Conservation (phyloP, 1,140 invertebrate species). For the Rhizoglyphus robini region DNA sequence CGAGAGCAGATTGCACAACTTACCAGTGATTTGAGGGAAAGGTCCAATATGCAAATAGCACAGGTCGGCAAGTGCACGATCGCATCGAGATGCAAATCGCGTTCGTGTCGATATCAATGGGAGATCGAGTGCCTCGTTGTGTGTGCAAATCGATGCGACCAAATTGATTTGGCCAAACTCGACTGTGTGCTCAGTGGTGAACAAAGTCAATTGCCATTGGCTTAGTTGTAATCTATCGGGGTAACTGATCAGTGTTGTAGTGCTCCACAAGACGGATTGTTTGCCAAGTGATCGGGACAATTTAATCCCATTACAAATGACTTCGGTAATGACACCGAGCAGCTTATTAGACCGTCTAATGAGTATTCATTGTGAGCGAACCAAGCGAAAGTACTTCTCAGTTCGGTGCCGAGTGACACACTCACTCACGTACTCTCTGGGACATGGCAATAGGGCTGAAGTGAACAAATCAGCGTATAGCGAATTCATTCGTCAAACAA, state of each 20-base stretch:
- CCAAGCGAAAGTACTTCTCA: background rate
- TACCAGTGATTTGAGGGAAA: too few relatives aligned
- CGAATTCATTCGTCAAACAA: background rate
- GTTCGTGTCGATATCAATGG: too few relatives aligned
- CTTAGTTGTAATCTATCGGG: background rate
- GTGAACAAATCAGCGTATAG: background rate
- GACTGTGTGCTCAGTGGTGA: too few relatives aligned
- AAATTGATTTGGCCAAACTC: too few relatives aligned
- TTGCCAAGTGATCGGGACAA: constrained; percentile 10
- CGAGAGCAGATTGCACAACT: too few relatives aligned
- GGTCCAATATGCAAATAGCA: too few relatives aligned
- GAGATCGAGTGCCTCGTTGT: too few relatives aligned
- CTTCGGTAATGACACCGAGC: constrained; percentile 18
- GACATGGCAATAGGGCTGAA: too few relatives aligned
- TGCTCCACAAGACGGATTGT: constrained; percentile 4
- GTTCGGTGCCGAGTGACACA: background rate
- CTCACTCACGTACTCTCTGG: too few relatives aligned
- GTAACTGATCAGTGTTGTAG: background rate
- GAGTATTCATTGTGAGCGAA: background rate
- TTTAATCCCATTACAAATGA: constrained; percentile 19
- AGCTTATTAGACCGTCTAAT: constrained; percentile 15
- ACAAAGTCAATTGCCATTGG: background rate
- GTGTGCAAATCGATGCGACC: too few relatives aligned
- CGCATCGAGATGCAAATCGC: too few relatives aligned
- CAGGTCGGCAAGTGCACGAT: too few relatives aligned